A percentile compares a stretch with the other conserved stretches of the same genome.
These are phyloP conservation scores for Megalurothrips usitatus DNA, from an alignment of 2,888 invertebrate genomes.

Conservation along the genomic window DNA sequence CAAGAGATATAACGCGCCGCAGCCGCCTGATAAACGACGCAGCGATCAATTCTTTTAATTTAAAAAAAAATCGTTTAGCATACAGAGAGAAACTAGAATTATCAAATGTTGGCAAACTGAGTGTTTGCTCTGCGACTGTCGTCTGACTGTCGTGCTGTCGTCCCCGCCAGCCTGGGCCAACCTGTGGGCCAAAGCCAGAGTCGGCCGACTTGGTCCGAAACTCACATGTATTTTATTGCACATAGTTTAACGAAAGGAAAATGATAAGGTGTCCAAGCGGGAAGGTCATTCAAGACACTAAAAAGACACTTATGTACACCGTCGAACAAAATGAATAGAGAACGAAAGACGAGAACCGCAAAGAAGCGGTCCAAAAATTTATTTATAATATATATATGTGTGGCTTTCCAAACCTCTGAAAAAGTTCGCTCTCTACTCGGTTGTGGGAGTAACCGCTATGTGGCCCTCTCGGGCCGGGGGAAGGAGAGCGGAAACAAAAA, in stretches of 20 bases:
- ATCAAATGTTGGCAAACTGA: conserved; percentile 19
- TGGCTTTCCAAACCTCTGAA: background rate
- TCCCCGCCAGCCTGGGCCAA: conserved; percentile 13
- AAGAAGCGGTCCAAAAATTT: no score
- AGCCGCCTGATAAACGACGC: background rate
- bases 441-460: no score
- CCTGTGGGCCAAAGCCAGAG: background rate
- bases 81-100: conserved; percentile 23
- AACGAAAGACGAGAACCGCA: background rate
- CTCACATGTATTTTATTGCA: conserved; percentile 13
- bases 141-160: background rate
- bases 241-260: background rate
- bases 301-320: conserved; percentile 22
- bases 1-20: background rate
- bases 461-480: background rate
- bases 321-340: background rate
- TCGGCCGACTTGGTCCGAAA: conserved; percentile 21
- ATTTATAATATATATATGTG: no score
- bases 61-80: background rate
- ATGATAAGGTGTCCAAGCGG: conserved; percentile 18
- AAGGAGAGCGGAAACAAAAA: background rate
- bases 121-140: background rate
- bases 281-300: conserved; percentile 13
- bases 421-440: background rate
- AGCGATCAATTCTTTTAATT: background rate